Percentiles rank a stretch among this genome's conserved stretches.
Evolutionary conservation across 35 echinoderm and acorn worm genomes (phyloP).

Genomic region (Diadema setosum): DNA sequence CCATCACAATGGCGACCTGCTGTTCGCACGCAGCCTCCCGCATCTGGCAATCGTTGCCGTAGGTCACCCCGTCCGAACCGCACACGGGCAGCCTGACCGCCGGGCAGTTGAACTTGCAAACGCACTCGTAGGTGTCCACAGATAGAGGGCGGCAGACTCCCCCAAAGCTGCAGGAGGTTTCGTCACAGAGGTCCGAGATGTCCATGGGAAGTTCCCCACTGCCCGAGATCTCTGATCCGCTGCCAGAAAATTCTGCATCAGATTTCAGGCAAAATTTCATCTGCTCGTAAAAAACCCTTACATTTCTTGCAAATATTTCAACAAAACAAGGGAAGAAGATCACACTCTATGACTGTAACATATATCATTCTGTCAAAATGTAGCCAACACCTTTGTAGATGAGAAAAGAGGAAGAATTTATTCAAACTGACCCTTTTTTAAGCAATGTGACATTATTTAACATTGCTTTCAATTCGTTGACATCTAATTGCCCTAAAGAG

Average conservation of each 20-base stretch:
- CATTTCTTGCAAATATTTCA: too few species aligned
- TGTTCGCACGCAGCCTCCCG: constrained; percentile 67
- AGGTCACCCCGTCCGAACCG: constrained; percentile 70
- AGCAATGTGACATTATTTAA: too few species aligned
- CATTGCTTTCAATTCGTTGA: too few species aligned
- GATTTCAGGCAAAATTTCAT: too few species aligned
- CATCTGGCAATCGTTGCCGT: constrained; percentile 83
- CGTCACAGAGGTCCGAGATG: constrained; percentile 52
- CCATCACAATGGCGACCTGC: constrained; percentile 5
- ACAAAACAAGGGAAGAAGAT: too few species aligned
- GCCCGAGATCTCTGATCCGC: constrained; percentile 45
- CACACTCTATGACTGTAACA: too few species aligned
- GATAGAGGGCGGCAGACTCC: constrained; percentile 50
- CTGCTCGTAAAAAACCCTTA: too few species aligned
- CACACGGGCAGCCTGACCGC: constrained; percentile 66
- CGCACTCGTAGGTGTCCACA: constrained; percentile 19
- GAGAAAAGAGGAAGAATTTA: too few species aligned
- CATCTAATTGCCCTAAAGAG: too few species aligned
- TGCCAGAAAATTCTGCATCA: not conserved
- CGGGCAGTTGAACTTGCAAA: constrained; percentile 79
- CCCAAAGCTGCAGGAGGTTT: constrained; percentile 65
- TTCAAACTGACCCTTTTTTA: too few species aligned
- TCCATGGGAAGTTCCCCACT: not conserved
- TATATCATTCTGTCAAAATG: too few species aligned
- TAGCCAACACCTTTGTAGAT: too few species aligned